Evolutionary conservation across 1,140 invertebrate species (phyloP), one percentile per base, ranked within the genome.

Genomic region (Macrobrachium rosenbergii): DNA sequence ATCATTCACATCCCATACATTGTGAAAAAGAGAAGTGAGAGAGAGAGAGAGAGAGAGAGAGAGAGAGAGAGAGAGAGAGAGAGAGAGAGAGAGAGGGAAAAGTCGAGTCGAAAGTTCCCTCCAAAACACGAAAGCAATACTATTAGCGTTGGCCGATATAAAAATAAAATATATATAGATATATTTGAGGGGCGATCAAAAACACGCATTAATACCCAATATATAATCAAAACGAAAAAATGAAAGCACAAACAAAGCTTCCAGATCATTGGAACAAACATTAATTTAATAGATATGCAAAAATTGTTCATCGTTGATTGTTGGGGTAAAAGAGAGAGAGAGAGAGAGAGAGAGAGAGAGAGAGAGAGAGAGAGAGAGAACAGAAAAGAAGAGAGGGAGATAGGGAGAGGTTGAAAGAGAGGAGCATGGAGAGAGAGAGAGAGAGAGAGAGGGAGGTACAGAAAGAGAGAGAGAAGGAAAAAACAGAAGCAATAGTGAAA

Each of bases 41-140:
- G 67, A 72, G 67, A 72, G n/a, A 72, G 67, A 72, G 67, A 72
- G 67, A 72, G 67, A 72, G 67, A 23, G 67, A 72, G 67, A 67
- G 64, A 67, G 19, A 67, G 64, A 67, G 64, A 67, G 19, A 67
- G 64, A 67, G 64, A 67, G 64, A 67, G 64, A 67, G 64, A 67
- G 37, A 21, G 10, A 23, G 8, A 23, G 21, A 72, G 21, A 72
- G 5, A n/a, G 6, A n/a, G 69, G n/a, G n/a, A n/a, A n/a, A n/a
- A n/a, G n/a, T n/a, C n/a, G n/a, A 28, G 67, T 21, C 28, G 14
- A 10, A 28, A 23, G 69, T 52, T 52, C 52, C 52, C 52, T 52
- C 52, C 8, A 52, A 52, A 52, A 52, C 52, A 52, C 52, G 52
- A 52, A 52, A 52, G 52, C 52, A 52, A 52, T 52, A 52, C 52